Base-by-base conservation (phyloP, 2,888 invertebrate genomes). In the Axea sp. region DNA sequence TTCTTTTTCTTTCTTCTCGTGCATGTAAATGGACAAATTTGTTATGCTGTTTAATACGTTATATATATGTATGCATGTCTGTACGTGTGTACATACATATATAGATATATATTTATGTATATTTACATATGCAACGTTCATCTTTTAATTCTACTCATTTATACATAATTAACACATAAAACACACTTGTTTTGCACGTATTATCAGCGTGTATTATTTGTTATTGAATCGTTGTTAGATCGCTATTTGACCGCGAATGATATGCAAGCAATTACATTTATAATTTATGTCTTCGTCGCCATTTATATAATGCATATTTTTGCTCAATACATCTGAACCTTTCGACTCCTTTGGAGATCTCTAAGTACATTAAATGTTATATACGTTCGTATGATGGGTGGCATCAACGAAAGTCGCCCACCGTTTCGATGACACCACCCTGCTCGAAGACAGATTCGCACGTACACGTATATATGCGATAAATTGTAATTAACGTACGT, bases 251-350 rank as follows among this genome's bases (percentile, higher is more conserved):
- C 55, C 60, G 69, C 65, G 69, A 73, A 67, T 76, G 76, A 76
- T 76, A 76, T 76, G 76, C 71, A 73, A 76, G 73, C 76, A 62
- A 45, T 67, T 71, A 71, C 57, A 51, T 53, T 57, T 57, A 57
- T 62, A 43, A 35, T 30, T 28, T 31, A 51, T 33, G 24, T 28
- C 28, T 47, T 26, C 7, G 17, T 51, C 45, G 22, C 26, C 9
- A 7, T 35, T 60, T 7, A 45, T 31, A 30, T 9, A 22, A 19
- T 41, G 2, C 28, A 43, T 43, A 14, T 43, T 11, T 57, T 49
- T 28, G 39, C 22, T 28, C 33, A 24, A n/a, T 30, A 19, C 12
- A 15, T 3, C 28, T 53, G 47, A 37, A 39, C 33, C 45, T 24
- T 26, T 11, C 24, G 28, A 37, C 51, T 39, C 53, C 47, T 43